These are phyloP conservation scores for Proisotoma minuta DNA, from an alignment of 2,888 invertebrate genomes.

Conservation along the genomic window DNA sequence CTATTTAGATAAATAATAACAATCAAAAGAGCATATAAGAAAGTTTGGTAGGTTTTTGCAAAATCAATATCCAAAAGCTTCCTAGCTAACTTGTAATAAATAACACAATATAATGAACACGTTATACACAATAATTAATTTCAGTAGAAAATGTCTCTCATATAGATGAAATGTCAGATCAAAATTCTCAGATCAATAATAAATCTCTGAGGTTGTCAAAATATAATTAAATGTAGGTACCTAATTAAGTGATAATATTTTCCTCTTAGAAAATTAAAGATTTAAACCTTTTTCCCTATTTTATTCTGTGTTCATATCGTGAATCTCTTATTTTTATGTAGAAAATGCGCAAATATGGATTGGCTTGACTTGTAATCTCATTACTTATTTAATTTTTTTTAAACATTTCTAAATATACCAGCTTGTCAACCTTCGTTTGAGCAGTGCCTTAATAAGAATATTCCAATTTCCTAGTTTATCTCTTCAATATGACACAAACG, in stretches of 20 bases:
- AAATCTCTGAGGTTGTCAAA: too few relatives aligned
- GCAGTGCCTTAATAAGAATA: slow-evolving; percentile 6
- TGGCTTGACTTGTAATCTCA: slow-evolving; percentile 12
- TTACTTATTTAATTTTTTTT: not conserved
- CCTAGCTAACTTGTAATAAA: not conserved
- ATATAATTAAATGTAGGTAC: too few relatives aligned
- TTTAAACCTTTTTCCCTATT: not conserved
- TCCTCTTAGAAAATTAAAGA: too few relatives aligned
- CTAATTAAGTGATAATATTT: too few relatives aligned
- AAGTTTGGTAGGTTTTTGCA: not conserved
- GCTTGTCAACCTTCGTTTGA: slow-evolving; percentile 3
- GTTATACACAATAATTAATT: too few relatives aligned
- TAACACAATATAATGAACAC: too few relatives aligned
- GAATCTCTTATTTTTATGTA: not conserved
- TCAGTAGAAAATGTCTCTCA: not conserved
- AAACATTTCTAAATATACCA: too few relatives aligned
- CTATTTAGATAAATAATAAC: not conserved
- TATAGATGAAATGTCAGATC: not conserved
- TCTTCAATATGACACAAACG: not conserved
- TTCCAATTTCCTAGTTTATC: not conserved
- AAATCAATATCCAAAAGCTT: not conserved
- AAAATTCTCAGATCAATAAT: not conserved
- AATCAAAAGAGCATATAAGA: not conserved
- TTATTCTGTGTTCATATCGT: not conserved
- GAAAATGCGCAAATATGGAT: not conserved